These are phyloP conservation scores for Loripinus fragilis DNA, from an alignment of 2,888 invertebrate genomes.

Conservation along the genomic window DNA sequence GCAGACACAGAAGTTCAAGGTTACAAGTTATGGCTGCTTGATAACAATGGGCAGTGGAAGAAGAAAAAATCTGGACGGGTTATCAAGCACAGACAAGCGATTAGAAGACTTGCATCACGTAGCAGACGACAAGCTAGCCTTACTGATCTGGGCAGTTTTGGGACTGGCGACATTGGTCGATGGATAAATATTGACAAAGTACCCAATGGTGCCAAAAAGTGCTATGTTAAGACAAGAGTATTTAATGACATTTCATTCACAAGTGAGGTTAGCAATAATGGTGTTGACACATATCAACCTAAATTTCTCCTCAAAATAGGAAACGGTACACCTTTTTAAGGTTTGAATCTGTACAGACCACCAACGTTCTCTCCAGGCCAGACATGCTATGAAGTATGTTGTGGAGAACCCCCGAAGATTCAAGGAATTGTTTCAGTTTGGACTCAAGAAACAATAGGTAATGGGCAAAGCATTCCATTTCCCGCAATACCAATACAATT, in stretches of 20 bases:
- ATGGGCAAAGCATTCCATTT: conserved; percentile 2
- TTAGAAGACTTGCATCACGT: background rate
- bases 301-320: background rate
- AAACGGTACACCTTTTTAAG: background rate
- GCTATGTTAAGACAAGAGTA: conserved; percentile 8
- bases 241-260: background rate
- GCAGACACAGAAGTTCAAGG: background rate
- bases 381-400: background rate
- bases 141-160: background rate
- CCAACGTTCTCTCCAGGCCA: background rate
- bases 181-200: conserved; percentile 15
- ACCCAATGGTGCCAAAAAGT: background rate
- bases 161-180: background rate
- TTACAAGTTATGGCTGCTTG: background rate
- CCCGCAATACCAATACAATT: background rate
- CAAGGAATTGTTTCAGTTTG: background rate
- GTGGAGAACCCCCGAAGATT: background rate
- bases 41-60: background rate
- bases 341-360: background rate
- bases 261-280: background rate
- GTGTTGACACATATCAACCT: background rate
- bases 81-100: too few species aligned
- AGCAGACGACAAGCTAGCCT: background rate
- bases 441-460: background rate
- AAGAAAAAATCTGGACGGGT: background rate